These are phyloP conservation scores for Harpagifer antarcticus DNA, from an alignment of 2,797 vertebrate species.

Conservation along the genomic window DNA sequence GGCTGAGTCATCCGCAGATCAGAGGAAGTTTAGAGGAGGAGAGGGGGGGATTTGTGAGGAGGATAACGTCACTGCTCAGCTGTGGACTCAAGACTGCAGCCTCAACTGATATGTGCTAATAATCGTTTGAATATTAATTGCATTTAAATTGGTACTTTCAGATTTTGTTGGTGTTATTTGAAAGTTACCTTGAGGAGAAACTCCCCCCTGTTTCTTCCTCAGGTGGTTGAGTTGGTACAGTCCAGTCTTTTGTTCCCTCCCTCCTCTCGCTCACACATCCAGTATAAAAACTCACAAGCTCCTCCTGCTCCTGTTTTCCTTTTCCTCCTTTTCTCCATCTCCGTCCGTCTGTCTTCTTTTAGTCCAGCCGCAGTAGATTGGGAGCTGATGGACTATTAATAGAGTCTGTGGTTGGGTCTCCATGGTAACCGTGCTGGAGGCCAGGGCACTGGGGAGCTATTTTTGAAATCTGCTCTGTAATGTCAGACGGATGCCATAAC, in stretches of 20 bases:
- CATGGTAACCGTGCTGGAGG: slow-evolving; percentile 92
- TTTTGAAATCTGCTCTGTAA: slow-evolving; percentile 94
- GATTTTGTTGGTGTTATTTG: background rate
- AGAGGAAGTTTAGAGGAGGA: slow-evolving; percentile 54
- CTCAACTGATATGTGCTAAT: slow-evolving; percentile 3
- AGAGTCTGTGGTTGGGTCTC: slow-evolving; percentile 93
- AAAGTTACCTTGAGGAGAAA: background rate
- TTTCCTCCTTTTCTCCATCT: slow-evolving; percentile 25
- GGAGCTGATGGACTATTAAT: slow-evolving; percentile 95
- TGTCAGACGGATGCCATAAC: slow-evolving; percentile 85
- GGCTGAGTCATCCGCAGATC: slow-evolving; percentile 77
- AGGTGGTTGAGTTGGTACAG: slow-evolving; percentile 50
- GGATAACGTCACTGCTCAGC: slow-evolving; percentile 18
- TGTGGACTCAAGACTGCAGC: background rate
- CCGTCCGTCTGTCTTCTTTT: slow-evolving; percentile 51
- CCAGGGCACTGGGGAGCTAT: slow-evolving; percentile 94
- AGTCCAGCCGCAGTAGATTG: slow-evolving; percentile 92
- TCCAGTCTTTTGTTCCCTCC: slow-evolving; percentile 48
- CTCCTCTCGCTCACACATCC: slow-evolving; percentile 44
- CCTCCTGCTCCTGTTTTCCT: slow-evolving; percentile 35
- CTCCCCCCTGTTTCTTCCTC: background rate
- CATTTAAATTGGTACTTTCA: background rate
- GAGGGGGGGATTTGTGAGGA: slow-evolving; percentile 29
- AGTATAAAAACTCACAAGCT: slow-evolving; percentile 54
- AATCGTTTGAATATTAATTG: background rate